These are phyloP conservation scores for Lagria hirta DNA, from an alignment of 2,888 invertebrate genomes.

Conservation along the genomic window DNA sequence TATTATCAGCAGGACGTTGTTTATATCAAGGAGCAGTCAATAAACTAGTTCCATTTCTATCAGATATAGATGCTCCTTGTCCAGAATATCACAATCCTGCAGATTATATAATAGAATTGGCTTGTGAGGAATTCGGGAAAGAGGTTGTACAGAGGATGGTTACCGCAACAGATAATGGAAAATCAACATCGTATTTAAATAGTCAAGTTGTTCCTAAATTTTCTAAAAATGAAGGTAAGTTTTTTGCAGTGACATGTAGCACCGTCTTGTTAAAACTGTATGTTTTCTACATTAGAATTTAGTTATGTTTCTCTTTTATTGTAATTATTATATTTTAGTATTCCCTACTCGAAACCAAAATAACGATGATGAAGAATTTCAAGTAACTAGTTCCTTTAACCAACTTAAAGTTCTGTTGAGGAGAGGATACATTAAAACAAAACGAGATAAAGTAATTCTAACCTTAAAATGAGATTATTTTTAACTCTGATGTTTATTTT, in stretches of 20 bases:
- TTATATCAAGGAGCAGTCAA: constrained; percentile 80
- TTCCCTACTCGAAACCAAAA: too few species aligned
- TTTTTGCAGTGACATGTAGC: too few species aligned
- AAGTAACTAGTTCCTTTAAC: constrained; percentile 71
- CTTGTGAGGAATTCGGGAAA: constrained; percentile 87
- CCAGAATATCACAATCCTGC: constrained; percentile 96
- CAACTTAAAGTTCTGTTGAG: constrained; percentile 71
- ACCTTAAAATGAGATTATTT: constrained; percentile 2
- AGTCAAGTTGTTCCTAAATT: constrained; percentile 60
- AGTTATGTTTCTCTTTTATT: too few species aligned
- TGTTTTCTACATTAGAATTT: too few species aligned
- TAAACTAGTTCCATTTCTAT: constrained; percentile 76
- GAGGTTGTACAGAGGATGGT: constrained; percentile 72
- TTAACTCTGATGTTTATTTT: constrained; percentile 32
- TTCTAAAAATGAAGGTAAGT: constrained; percentile 49
- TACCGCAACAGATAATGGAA: constrained; percentile 70
- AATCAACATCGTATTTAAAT: constrained; percentile 67
- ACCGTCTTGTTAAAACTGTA: too few species aligned
- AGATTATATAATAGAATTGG: constrained; percentile 92
- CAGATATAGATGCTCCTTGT: constrained; percentile 74
- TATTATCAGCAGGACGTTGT: constrained; percentile 82
- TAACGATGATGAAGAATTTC: constrained; percentile 47
- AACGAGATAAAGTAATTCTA: constrained; percentile 65
- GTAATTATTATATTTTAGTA: too few species aligned
- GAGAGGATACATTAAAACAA: constrained; percentile 73